Base-by-base conservation (phyloP, 2,888 invertebrate genomes). In the Plebejus anna region DNA sequence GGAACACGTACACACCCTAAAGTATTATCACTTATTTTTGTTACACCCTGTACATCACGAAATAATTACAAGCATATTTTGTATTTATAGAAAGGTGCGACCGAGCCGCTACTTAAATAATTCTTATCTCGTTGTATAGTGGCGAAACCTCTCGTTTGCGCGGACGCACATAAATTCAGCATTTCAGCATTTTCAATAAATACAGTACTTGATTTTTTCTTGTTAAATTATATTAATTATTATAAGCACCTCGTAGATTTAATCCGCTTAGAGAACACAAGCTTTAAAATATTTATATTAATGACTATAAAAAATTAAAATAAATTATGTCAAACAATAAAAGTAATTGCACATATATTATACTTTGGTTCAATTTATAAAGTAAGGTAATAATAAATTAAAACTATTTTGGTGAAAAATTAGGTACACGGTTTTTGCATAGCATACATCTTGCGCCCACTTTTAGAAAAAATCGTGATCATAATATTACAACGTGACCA, bases 311-410 rank as follows among this genome's bases (percentile, higher is more conserved):
- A 36, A 71, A 71, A 42, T 71, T 71, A 38, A 42, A 71, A 36
- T 36, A 42, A 38, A 71, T 16, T 70, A 70, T 36, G 28, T 75
- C 75, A 76, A 75, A 77, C 61, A 77, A 5, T 75, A 75, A 76
- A 61, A 76, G 42, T 75, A 78, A 78, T 78, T 78, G 78, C 78
- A 78, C 78, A 76, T 73, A 61, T 42, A 73, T 76, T 72, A 72
- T 78, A 76, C 76, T 78, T 78, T 78, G 76, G 76, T 76, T 75
- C 61, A 28, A 61, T 61, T 3, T 57, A 75, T 71, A 59, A 57
- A 61, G 28, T 72, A 71, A 36, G 16, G 42, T 77, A 38, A 61
- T 61, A 28, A 61, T 61, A 11, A 28, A 61, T 28, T 61, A 61
- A 61, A 61, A 61, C 9, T 22, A 32, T 36, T 32, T 66, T 36